Evolutionary conservation across 2,797 vertebrate species (phyloP), one percentile per base, ranked within the genome.

Genomic region (Lacerta viridis): DNA sequence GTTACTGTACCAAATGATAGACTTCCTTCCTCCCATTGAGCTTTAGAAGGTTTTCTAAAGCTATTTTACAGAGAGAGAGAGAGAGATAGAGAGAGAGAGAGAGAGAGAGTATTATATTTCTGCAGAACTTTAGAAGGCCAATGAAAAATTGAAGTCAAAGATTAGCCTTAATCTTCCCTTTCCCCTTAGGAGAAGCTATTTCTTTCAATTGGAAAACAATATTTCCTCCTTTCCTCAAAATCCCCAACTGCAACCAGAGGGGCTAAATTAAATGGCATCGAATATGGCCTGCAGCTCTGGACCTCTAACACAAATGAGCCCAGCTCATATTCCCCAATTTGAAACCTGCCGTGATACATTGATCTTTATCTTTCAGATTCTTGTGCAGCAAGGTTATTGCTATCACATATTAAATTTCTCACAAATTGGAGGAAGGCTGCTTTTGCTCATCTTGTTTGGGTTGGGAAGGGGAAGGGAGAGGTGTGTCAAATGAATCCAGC

Each of bases 21-120:
- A 87, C 86, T 95, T 96, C 94, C 93, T 95, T 95, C 93, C 95
- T 88, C 86, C 91, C 61, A 78, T 92, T 92, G 82, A 88, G 69
- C 86, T 86, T 84, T 90, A 93, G 41, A 86, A 79, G 91, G 82
- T 90, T 93, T 93, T 94, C 86, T 88, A 92, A 87, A 0, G 71
- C 94, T 88, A 86, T 92, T 94, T 88, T 80, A 71, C n/a, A 79
- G 41, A 78, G 61, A 46, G 7, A n/a, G 71, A 85, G 33, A 33
- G 33, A 33, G 7, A n/a, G 71, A 85, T 1, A 33, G 33, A 33
- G 13, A 29, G 50, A 41, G 4, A 36, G 15, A 59, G 55, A 41
- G 82, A 84, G 3, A 92, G 93, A 91, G 88, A 84, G 87, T 61
- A 3, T 69, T 0, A 2, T 87, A 90, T 93, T 93, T 92, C 29